Evolutionary conservation across 2,113 vertebrate species (phyloP).

Genomic region (Rattus rattus): DNA sequence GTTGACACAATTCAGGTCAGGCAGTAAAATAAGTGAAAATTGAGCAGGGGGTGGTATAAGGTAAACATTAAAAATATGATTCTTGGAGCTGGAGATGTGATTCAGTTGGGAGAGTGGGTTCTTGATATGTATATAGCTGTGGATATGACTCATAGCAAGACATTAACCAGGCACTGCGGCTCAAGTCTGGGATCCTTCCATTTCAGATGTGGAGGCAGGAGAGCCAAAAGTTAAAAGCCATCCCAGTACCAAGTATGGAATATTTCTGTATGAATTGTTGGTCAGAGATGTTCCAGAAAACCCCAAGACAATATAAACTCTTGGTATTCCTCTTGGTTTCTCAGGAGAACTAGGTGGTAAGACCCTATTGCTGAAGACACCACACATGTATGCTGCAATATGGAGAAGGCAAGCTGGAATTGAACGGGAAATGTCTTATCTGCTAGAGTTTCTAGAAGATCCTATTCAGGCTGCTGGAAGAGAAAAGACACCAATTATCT

Average conservation of each 20-base stretch:
- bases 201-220: background rate
- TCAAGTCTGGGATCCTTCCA: background rate
- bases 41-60: background rate
- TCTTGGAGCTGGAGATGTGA: background rate
- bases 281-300: background rate
- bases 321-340: background rate
- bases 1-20: background rate
- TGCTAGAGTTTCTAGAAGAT: background rate
- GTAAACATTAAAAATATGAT: background rate
- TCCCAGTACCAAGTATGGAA: background rate
- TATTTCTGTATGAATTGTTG: background rate
- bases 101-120: background rate
- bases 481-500: background rate
- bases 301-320: background rate
- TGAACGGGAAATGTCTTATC: background rate
- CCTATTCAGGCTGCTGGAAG: background rate
- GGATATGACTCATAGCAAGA: background rate
- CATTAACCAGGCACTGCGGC: background rate
- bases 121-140: background rate
- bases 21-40: slow-evolving; percentile 9
- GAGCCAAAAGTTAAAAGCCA: background rate
- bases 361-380: background rate
- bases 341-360: background rate
- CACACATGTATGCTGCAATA: background rate
- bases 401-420: background rate